Conservation (phyloP, 2,888 invertebrate species). For the Pollenia amentaria region DNA sequence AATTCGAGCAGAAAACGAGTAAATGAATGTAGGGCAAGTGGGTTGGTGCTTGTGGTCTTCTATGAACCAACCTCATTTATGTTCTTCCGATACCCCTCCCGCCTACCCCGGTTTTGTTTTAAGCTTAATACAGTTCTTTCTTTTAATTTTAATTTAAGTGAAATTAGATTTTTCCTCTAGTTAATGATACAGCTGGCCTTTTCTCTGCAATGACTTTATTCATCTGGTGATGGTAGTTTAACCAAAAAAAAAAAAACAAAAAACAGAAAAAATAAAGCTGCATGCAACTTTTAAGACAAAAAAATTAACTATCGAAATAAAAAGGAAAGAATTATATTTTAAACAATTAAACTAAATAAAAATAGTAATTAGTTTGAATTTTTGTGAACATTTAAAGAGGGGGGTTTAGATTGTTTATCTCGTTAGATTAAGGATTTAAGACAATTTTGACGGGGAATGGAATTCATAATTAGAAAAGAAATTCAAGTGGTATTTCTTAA, state of each 20-base stretch:
- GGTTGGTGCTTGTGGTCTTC: conserved; percentile 64
- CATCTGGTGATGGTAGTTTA: conserved; percentile 44
- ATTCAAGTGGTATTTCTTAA: too few relatives aligned
- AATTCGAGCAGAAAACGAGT: conserved; percentile 74
- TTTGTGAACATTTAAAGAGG: not conserved
- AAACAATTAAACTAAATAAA: conserved; percentile 45
- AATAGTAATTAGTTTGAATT: conserved; percentile 50
- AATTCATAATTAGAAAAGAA: too few relatives aligned
- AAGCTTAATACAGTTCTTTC: conserved; percentile 16
- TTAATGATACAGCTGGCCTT: conserved; percentile 73
- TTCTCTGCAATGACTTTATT: conserved; percentile 49
- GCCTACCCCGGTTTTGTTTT: not conserved
- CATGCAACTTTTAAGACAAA: conserved; percentile 16
- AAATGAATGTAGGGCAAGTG: conserved; percentile 72
- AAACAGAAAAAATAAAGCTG: not conserved
- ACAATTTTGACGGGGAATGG: too few relatives aligned
- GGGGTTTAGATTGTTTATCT: conserved; percentile 1
- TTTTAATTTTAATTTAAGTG: conserved; percentile 76
- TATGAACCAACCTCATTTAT: conserved; percentile 50
- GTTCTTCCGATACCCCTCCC: conserved; percentile 35
- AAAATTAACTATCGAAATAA: not conserved
- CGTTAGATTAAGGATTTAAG: conserved; percentile 1
- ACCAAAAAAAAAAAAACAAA: conserved; percentile 19
- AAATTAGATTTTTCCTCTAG: conserved; percentile 75
- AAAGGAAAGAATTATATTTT: conserved; percentile 9